Evolutionary conservation across 2,113 vertebrate species (phyloP).

Genomic region (Carassius gibelio): DNA sequence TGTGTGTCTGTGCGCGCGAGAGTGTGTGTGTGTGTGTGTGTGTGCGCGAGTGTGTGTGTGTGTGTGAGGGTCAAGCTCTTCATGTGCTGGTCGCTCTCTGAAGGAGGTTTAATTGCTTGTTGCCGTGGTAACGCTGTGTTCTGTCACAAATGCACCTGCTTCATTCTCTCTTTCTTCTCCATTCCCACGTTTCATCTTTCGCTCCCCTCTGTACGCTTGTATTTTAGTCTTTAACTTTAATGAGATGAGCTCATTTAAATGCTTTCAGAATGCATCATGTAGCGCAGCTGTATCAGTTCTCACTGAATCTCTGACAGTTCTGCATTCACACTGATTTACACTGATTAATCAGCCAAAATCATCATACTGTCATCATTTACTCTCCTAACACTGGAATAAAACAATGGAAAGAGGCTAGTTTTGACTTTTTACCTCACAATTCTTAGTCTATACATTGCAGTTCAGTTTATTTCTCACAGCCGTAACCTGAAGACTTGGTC

Average conservation of each 20-base stretch:
- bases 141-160: not conserved
- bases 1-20: too few relatives aligned
- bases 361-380: too few relatives aligned
- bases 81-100: not conserved
- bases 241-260: not conserved
- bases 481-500: too few relatives aligned
- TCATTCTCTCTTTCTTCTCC: not conserved
- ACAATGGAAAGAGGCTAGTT: too few relatives aligned
- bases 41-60: not conserved
- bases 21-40: not conserved
- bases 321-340: too few relatives aligned
- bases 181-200: not conserved
- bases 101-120: conserved; percentile 58
- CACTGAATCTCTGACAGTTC: too few relatives aligned
- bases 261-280: not conserved
- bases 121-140: conserved; percentile 59
- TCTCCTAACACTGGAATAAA: too few relatives aligned
- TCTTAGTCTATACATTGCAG: too few relatives aligned
- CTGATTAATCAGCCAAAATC: too few relatives aligned
- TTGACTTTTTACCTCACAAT: too few relatives aligned
- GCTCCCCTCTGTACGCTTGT: not conserved
- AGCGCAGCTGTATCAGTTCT: not conserved
- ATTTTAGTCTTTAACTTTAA: conserved; percentile 16
- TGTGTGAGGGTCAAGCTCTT: not conserved
- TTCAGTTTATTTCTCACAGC: too few relatives aligned